phyloP scores from a whole-genome alignment of 2,113 vertebrate species.

The Petromus typicus region DNA sequence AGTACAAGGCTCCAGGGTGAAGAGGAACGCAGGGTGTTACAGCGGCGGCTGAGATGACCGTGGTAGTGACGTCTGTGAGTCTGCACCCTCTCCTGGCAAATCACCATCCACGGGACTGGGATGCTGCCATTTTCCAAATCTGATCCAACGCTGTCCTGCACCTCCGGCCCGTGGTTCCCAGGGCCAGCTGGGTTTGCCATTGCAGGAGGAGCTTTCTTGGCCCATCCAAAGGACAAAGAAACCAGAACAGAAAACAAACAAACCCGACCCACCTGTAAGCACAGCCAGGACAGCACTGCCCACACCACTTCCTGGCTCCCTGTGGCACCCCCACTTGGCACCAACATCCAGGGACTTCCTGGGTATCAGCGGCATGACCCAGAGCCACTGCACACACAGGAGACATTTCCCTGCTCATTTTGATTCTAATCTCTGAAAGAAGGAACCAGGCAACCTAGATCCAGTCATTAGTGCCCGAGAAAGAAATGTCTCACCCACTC shows the following conservation, averaged over 20 bases:
- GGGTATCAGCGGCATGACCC: neutral
- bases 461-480: neutral
- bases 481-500: slow-evolving; percentile 50
- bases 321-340: fast-evolving
- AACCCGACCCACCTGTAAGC: neutral
- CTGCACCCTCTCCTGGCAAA: no score
- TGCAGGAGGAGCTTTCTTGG: no score
- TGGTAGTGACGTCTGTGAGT: fast-evolving
- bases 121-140: neutral
- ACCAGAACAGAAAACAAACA: neutral
- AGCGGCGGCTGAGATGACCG: neutral
- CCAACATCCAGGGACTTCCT: neutral
- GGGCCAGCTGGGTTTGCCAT: fast-evolving
- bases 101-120: fast-evolving
- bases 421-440: neutral
- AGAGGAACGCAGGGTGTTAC: neutral
- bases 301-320: fast-evolving
- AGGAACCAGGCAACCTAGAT: neutral
- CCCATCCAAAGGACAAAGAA: neutral
- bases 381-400: neutral
- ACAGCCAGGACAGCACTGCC: fast-evolving
- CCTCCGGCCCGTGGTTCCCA: neutral
- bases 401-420: neutral
- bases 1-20: neutral
- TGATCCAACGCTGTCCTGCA: no score